Evolutionary conservation across 1,140 invertebrate species (phyloP).

Genomic region (Cardiocondyla obscurior): DNA sequence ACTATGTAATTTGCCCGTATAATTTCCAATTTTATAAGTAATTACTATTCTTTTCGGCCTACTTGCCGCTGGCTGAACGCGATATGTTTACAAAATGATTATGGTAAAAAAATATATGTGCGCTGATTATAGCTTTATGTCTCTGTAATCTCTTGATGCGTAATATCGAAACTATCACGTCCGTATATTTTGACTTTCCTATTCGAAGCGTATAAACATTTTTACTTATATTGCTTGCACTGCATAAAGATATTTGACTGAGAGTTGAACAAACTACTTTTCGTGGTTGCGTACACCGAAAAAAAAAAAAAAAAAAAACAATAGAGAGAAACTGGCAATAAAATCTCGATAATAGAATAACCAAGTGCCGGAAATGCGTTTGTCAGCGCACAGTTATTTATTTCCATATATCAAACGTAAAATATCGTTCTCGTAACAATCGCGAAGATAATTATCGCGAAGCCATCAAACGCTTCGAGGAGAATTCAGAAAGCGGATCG

Average conservation of each 20-base stretch:
- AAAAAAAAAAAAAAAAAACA: not conserved
- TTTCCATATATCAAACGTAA: not conserved
- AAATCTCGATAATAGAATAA: not conserved
- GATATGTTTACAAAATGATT: not conserved
- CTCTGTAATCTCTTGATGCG: not conserved
- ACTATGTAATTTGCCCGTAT: not conserved
- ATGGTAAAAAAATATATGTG: not conserved
- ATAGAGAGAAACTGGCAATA: too few species aligned
- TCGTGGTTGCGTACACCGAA: not conserved
- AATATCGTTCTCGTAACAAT: not conserved
- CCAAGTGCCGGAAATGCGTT: not conserved
- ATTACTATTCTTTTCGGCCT: not conserved
- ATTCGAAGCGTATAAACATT: not conserved
- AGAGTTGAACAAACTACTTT: not conserved
- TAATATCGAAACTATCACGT: not conserved
- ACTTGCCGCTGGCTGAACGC: not conserved
- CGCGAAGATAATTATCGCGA: not conserved
- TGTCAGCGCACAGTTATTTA: not conserved
- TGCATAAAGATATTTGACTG: not conserved
- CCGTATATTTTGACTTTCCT: constrained; percentile 8
- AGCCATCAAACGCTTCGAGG: not conserved
- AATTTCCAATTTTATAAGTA: not conserved
- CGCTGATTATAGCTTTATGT: not conserved
- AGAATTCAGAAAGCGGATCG: not conserved
- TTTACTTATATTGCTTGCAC: not conserved